Base-by-base conservation (phyloP, 2,797 vertebrate species). In the Macroramphosus scolopax region DNA sequence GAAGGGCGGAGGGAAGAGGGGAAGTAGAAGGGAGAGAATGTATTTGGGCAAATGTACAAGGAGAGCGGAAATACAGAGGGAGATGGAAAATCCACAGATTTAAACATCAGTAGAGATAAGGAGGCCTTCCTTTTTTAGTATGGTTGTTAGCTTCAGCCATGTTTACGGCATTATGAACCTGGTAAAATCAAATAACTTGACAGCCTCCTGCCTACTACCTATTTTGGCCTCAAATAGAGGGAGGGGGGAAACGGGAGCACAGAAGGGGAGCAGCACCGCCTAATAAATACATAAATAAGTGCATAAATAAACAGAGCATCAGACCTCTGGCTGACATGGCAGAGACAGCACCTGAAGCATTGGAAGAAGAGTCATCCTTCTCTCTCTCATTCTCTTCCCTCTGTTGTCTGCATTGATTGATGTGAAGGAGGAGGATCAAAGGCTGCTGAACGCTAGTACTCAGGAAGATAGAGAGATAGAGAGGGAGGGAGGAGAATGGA, bases 201-300 rank as follows among this genome's bases (percentile, higher is more conserved):
- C 82, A 77, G 68, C 39, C 44, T 50, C 52, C 63, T 54, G 71
- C 68, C 61, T 61, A 25, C 35, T 59, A 47, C 57, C 47, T 57
- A 35, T 61, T 69, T 61, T 32, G 40, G 45, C 56, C 61, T 61
- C 9, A 1, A 48, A 75, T 57, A 33, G 22, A 52, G 51, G 1
- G 22, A n/a, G 29, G 32, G n/a, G 37, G 14, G 36, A 55, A 54
- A 58, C 15, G 8, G 32, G 40, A 41, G 34, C 41, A 39, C 36
- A 46, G 41, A 58, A 52, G 49, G 54, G 50, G 51, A 63, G 63
- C 37, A 51, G 60, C 6, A 5, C 50, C 55, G 66, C 53, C 65
- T 75, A 85, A 87, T 81, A 89, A 86, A 88, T 82, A 86, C 79
- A 84, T 78, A 86, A 87, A 80, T 71, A 88, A 78, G 75, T 71